Conservation (phyloP, 2,113 vertebrate species). For the Aphyosemion australe region DNA sequence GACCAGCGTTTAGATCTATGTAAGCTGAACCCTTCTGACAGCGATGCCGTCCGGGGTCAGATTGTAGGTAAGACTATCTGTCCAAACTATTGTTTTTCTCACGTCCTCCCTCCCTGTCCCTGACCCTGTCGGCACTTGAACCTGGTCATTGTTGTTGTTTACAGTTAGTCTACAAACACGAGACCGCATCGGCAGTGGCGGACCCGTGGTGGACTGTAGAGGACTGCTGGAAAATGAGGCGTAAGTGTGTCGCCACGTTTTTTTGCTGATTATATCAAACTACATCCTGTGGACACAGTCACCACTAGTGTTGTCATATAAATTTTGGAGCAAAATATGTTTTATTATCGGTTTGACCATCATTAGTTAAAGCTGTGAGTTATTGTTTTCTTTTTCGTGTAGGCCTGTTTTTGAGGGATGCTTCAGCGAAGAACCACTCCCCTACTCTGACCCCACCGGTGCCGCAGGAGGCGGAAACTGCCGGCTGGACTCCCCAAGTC, state of each 20-base stretch:
- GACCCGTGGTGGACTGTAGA: slow-evolving; percentile 95
- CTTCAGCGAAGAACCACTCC: slow-evolving; percentile 93
- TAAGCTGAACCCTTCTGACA: slow-evolving; percentile 96
- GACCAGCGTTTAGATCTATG: slow-evolving; percentile 99
- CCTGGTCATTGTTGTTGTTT: slow-evolving; percentile 43
- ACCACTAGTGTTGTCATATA: no score
- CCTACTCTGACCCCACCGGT: slow-evolving; percentile 89
- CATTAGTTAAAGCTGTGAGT: neutral
- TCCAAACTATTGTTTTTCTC: neutral
- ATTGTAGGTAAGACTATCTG: slow-evolving; percentile 89
- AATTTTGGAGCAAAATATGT: neutral
- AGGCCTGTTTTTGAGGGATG: slow-evolving; percentile 95
- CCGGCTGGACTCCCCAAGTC: slow-evolving; percentile 88
- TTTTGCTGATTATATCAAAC: neutral
- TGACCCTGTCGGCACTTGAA: slow-evolving; percentile 12
- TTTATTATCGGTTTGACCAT: neutral
- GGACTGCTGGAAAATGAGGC: slow-evolving; percentile 96
- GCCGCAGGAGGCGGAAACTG: slow-evolving; percentile 91
- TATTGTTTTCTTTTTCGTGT: neutral
- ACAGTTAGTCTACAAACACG: slow-evolving; percentile 96
- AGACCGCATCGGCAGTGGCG: slow-evolving; percentile 93
- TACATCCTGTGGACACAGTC: no score
- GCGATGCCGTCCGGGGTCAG: slow-evolving; percentile 95
- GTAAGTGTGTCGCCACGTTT: slow-evolving; percentile 74
- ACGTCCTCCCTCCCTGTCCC: neutral